A percentile compares a stretch with the other conserved stretches of the same genome.
Evolutionary conservation across 2,113 vertebrate genomes (phyloP).

Genomic region (Globicephala melas): DNA sequence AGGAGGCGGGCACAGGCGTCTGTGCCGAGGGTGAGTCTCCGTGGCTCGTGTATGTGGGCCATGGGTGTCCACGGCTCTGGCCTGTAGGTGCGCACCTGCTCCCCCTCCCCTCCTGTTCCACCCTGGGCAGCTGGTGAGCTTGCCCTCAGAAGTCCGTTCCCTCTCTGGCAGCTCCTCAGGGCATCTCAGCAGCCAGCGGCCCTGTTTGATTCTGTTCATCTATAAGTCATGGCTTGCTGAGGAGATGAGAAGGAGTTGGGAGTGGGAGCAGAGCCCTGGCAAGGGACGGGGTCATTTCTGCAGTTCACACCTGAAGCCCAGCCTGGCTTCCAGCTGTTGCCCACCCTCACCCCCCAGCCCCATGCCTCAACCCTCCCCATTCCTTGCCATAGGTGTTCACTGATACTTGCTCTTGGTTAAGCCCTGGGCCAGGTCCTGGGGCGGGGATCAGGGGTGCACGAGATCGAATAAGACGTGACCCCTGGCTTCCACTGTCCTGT

Average conservation of each 20-base stretch:
- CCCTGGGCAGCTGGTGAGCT: not conserved
- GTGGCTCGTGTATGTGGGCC: not conserved
- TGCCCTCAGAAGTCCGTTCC: constrained; percentile 57
- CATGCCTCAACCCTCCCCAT: not conserved
- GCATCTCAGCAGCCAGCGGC: not conserved
- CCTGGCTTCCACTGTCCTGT: not conserved
- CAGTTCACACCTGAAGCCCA: constrained; percentile 23
- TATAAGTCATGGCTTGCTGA: constrained; percentile 70
- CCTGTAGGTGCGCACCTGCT: not conserved
- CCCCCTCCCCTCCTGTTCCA: not conserved
- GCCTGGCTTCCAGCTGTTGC: not conserved
- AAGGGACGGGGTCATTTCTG: not conserved
- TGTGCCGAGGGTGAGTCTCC: not conserved
- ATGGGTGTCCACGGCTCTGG: not conserved
- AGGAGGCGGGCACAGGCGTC: not conserved
- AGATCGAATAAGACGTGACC: not conserved
- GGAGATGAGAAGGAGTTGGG: constrained; percentile 49
- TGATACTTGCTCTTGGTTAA: not conserved
- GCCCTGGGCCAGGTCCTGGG: not conserved
- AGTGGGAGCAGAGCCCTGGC: constrained; percentile 22
- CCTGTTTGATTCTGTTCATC: constrained; percentile 71
- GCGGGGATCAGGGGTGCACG: not conserved
- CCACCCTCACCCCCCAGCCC: fast-evolving
- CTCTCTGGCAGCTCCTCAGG: constrained; percentile 29
- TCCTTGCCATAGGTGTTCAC: not conserved